Conservation (phyloP, 92 coral and sea anemone species). For the Parazoanthus atlanticus region DNA sequence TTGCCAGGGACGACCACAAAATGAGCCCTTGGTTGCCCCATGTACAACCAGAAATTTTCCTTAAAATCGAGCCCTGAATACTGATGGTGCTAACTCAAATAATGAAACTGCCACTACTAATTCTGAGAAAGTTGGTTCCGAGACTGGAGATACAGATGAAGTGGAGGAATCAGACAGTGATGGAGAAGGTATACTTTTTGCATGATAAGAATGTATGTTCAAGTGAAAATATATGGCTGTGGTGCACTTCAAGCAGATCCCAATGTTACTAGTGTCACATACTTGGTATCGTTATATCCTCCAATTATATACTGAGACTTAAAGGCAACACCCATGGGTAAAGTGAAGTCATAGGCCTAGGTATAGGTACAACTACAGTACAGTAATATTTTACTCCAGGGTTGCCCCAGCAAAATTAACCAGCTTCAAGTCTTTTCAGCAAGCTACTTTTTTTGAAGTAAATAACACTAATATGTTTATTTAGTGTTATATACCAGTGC, state of each 20-base stretch:
- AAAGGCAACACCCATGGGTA: not conserved
- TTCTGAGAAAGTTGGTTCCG: too few relatives aligned
- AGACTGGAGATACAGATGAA: not conserved
- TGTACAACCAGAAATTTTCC: too few relatives aligned
- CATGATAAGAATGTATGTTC: not conserved
- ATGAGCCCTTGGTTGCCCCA: too few relatives aligned
- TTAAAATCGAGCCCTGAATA: too few relatives aligned
- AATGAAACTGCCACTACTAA: too few relatives aligned
- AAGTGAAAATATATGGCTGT: not conserved
- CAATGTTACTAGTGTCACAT: not conserved
- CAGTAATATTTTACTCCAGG: not conserved
- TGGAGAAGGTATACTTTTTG: not conserved
- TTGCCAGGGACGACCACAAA: too few relatives aligned
- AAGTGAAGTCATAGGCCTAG: not conserved
- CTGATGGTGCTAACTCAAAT: too few relatives aligned
- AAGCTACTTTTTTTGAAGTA: too few relatives aligned
- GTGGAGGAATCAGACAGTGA: conserved; percentile 1
- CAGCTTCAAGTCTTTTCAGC: too few relatives aligned
- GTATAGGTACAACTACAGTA: not conserved
- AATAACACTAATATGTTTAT: too few relatives aligned
- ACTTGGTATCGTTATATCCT: not conserved
- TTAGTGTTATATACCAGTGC: too few relatives aligned
- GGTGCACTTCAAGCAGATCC: conserved; percentile 3
- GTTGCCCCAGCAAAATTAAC: too few relatives aligned
- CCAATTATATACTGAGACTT: not conserved